A percentile compares a stretch with the other conserved stretches of the same genome.
Evolutionary conservation across 2,888 invertebrate species (phyloP).

Genomic region (Andrena haemorrhoa): DNA sequence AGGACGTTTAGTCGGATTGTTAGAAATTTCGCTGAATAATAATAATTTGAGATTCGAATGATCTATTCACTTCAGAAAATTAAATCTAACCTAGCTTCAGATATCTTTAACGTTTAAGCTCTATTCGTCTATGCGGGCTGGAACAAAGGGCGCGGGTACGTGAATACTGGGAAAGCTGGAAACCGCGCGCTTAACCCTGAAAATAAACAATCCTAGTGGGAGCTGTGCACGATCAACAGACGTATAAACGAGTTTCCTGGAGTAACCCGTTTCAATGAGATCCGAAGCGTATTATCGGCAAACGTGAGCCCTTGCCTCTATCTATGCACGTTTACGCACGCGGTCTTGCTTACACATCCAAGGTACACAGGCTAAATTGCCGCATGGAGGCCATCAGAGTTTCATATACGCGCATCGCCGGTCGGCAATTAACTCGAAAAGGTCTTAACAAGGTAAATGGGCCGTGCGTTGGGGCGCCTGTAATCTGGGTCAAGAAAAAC

Average conservation of each 20-base stretch:
- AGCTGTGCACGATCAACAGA: neutral
- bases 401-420: constrained; percentile 5
- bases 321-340: neutral
- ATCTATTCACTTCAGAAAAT: too few species aligned
- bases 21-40: too few species aligned
- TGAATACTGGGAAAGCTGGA: neutral
- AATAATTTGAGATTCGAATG: too few species aligned
- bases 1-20: too few species aligned
- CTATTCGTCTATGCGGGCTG: neutral
- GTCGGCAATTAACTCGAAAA: constrained; percentile 43
- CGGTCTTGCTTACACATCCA: neutral
- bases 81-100: too few species aligned
- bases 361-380: neutral
- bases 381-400: neutral
- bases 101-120: too few species aligned
- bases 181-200: neutral
- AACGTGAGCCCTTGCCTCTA: neutral
- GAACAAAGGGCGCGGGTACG: neutral
- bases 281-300: neutral
- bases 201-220: neutral
- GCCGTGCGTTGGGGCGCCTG: constrained; percentile 16
- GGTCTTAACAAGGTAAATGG: constrained; percentile 62
- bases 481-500: constrained; percentile 58
- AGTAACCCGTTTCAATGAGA: neutral
- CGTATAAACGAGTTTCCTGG: neutral